Conservation (phyloP, 2,888 invertebrate genomes). For the Nesidiocoris tenuis region DNA sequence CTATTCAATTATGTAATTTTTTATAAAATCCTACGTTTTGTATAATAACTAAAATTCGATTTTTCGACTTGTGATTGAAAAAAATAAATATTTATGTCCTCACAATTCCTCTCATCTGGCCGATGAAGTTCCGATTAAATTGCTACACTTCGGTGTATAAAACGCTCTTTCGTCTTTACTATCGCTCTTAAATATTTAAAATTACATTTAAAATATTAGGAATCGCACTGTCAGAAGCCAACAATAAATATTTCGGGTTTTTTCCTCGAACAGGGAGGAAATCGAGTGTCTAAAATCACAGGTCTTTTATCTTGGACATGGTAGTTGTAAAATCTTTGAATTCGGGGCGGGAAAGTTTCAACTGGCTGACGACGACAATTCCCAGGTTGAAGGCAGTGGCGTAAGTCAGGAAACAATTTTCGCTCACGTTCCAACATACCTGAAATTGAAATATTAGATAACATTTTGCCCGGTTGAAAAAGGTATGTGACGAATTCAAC, state of each 20-base stretch:
- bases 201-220: too few relatives aligned
- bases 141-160: not conserved
- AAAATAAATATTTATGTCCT: too few relatives aligned
- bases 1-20: too few relatives aligned
- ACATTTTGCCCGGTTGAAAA: not conserved
- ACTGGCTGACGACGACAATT: conserved; percentile 53
- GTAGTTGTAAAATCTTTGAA: not conserved
- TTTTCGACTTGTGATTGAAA: not conserved
- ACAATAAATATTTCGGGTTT: too few relatives aligned
- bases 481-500: too few relatives aligned
- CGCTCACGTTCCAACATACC: conserved; percentile 58
- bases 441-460: conserved; percentile 46
- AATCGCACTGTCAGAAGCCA: too few relatives aligned
- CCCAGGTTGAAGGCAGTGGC: conserved; percentile 57
- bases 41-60: not conserved
- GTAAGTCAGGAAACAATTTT: conserved; percentile 56
- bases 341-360: conserved; percentile 9
- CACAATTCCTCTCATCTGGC: too few relatives aligned
- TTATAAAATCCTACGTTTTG: too few relatives aligned
- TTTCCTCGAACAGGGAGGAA: too few relatives aligned
- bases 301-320: not conserved
- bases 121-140: not conserved
- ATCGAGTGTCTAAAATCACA: not conserved
- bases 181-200: too few relatives aligned
- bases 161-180: not conserved